A percentile compares a stretch with the other conserved stretches of the same genome.
Evolutionary conservation across 1,140 invertebrate species (phyloP).

Genomic region (Drosophila carrolli): DNA sequence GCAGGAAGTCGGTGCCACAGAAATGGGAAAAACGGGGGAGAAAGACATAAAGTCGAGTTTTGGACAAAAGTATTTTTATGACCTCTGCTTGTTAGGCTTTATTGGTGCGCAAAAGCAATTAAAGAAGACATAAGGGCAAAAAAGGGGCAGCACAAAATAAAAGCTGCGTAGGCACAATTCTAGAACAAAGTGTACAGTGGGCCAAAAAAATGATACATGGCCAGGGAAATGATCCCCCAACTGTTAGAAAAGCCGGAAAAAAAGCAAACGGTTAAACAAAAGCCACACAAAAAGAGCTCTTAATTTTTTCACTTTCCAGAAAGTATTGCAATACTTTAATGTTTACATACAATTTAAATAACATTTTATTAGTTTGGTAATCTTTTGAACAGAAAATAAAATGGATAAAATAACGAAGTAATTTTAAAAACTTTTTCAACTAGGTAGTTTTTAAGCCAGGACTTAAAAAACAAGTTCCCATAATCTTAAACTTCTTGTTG

Average conservation of each 20-base stretch:
- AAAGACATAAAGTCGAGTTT: conserved; percentile 51
- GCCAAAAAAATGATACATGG: conserved; percentile 18
- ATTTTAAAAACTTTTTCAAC: too few species aligned
- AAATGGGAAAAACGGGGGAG: conserved; percentile 13
- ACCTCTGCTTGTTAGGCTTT: conserved; percentile 62
- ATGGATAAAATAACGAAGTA: too few species aligned
- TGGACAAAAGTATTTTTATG: conserved; percentile 57
- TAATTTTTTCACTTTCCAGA: neutral
- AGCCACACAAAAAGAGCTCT: neutral
- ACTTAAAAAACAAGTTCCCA: too few species aligned
- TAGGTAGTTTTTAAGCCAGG: too few species aligned
- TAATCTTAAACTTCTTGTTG: neutral
- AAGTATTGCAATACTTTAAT: neutral
- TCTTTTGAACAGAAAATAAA: too few species aligned
- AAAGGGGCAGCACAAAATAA: conserved; percentile 12
- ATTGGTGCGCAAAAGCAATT: conserved; percentile 65
- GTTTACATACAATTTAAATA: too few species aligned
- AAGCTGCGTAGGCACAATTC: conserved; percentile 36
- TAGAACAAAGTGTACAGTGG: conserved; percentile 19
- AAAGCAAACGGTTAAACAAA: conserved; percentile 11
- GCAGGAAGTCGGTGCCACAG: conserved; percentile 35
- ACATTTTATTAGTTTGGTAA: too few species aligned
- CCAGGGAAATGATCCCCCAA: conserved; percentile 12
- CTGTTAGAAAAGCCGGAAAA: conserved; percentile 12
- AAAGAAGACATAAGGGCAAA: conserved; percentile 56